Evolutionary conservation across 2,888 invertebrate genomes (phyloP), one percentile per base, ranked within the genome.

Genomic region (Oegoconia quadripuncta): DNA sequence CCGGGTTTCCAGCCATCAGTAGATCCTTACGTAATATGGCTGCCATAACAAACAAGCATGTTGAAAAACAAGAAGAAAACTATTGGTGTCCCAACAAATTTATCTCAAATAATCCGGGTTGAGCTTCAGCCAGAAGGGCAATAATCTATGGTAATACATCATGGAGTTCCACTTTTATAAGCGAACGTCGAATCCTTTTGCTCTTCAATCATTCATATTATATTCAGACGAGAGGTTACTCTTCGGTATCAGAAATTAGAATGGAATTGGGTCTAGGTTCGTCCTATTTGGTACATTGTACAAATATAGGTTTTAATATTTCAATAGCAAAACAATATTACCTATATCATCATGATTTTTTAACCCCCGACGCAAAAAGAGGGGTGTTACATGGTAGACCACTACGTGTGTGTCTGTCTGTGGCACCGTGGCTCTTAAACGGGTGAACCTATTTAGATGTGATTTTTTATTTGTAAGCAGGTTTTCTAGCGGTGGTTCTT

Each of bases 131-230:
- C 44, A 40, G 44, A 30, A 35, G 30, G 34, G 39, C 16, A 46
- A 50, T 46, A 48, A 44, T 41, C 34, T 34, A 34, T 32, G 39
- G 46, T 38, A 36, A 51, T 46, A 44, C 38, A 41, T 43, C 43
- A 46, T 30, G 43, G 34, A 44, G 29, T 35, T 29, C 33, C 38
- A 15, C 34, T 41, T 44, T 44, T 51, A 50, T 51, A 52, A 42
- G 41, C 26, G 27, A 23, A 40, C 9, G 39, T 44, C 42, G 44
- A 48, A 45, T 44, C 44, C 34, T 48, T 47, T 45, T 42, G 37
- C 37, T 44, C 41, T 46, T 48, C 46, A 53, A 50, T 55, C 52
- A 54, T 48, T 50, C 44, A 46, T 51, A 50, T 47, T 44, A n/a
- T 48, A 37, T 39, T 34, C 32, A 13, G 32, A 32, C 14, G 14